phyloP scores from a whole-genome alignment of 2,888 invertebrate species.

The Galerucella calmariensis region DNA sequence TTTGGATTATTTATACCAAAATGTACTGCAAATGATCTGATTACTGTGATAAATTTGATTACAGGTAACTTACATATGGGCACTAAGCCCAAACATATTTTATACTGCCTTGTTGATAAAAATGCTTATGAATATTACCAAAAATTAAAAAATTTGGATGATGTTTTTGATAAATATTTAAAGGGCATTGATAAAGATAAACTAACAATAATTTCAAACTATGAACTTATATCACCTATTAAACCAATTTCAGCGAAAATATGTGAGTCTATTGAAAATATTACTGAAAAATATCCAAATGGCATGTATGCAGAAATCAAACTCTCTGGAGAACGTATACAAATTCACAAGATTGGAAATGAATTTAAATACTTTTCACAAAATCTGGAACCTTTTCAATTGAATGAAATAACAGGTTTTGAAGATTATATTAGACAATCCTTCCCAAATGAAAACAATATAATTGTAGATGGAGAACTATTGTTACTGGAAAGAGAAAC shows the following conservation, averaged over 20 bases:
- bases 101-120: slow-evolving; percentile 85
- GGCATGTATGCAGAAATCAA: slow-evolving; percentile 96
- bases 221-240: slow-evolving; percentile 87
- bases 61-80: slow-evolving; percentile 94
- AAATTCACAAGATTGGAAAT: slow-evolving; percentile 87
- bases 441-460: slow-evolving; percentile 85
- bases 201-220: slow-evolving; percentile 35
- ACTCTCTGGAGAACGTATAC: slow-evolving; percentile 96
- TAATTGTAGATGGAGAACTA: slow-evolving; percentile 93
- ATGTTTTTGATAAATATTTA: slow-evolving; percentile 66
- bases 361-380: slow-evolving; percentile 91
- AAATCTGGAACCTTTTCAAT: slow-evolving; percentile 83
- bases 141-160: slow-evolving; percentile 80
- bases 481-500: slow-evolving; percentile 87
- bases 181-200: slow-evolving; percentile 26
- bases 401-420: slow-evolving; percentile 85
- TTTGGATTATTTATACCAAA: slow-evolving; percentile 79
- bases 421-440: slow-evolving; percentile 88
- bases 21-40: slow-evolving; percentile 85
- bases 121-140: slow-evolving; percentile 92
- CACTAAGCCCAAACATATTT: slow-evolving; percentile 91
- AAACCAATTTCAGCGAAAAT: slow-evolving; percentile 95
- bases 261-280: slow-evolving; percentile 90
- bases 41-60: slow-evolving; percentile 84
- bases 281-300: slow-evolving; percentile 90